These are phyloP conservation scores for Acrobeloides nanus DNA, from an alignment of 2,888 invertebrate genomes.

Conservation along the genomic window DNA sequence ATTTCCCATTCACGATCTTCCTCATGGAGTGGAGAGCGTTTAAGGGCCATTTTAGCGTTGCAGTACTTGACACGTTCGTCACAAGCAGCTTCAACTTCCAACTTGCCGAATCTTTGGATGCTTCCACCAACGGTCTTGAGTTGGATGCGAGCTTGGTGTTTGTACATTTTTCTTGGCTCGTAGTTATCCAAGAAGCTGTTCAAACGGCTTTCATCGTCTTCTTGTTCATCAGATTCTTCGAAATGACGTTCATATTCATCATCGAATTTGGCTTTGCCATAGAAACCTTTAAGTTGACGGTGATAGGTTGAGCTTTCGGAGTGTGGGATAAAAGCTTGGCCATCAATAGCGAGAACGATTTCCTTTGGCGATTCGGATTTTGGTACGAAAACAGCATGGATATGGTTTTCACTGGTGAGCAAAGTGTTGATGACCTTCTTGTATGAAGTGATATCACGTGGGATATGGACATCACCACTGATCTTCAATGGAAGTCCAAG, in stretches of 20 bases:
- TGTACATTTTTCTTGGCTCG: constrained; percentile 4
- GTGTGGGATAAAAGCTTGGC: constrained; percentile 10
- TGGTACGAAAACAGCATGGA: constrained; percentile 19
- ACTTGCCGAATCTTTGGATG: constrained; percentile 10
- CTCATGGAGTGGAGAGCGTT: constrained; percentile 17
- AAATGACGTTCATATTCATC: constrained; percentile 17
- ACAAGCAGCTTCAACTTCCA: constrained; percentile 11
- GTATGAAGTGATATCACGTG: not conserved
- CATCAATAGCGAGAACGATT: constrained; percentile 5
- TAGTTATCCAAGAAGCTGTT: constrained; percentile 7
- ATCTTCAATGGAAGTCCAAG: too few relatives aligned
- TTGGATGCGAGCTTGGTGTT: constrained; percentile 12
- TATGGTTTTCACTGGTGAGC: constrained; percentile 26
- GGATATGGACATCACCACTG: constrained; percentile 24
- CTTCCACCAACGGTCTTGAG: constrained; percentile 12
- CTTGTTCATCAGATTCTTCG: constrained; percentile 13
- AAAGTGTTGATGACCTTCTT: constrained; percentile 5
- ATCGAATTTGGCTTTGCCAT: too few relatives aligned
- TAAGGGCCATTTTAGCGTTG: constrained; percentile 11
- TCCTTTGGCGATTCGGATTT: not conserved
- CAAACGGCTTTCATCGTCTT: constrained; percentile 11
- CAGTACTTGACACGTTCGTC: constrained; percentile 21
- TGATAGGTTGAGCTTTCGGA: not conserved
- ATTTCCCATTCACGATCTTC: constrained; percentile 36
- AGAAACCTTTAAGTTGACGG: constrained; percentile 12